These are phyloP conservation scores for Dione juno DNA, from an alignment of 2,888 invertebrate species.

Conservation along the genomic window DNA sequence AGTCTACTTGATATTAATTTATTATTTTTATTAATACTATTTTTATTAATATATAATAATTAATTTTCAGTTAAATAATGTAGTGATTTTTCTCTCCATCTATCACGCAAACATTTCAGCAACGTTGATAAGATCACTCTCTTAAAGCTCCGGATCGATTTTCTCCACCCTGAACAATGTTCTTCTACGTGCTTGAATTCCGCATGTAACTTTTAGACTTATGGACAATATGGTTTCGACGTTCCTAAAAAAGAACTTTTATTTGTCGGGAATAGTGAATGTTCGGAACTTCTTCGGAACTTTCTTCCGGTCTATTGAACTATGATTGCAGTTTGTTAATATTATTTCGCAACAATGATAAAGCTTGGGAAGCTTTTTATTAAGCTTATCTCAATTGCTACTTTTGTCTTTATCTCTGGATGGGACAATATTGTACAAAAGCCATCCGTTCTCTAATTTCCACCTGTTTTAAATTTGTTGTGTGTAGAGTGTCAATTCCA, in stretches of 20 bases:
- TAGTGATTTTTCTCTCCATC: no score
- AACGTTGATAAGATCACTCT: not conserved
- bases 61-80: no score
- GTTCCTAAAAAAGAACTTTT: conserved; percentile 26
- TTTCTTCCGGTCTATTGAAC: conserved; percentile 22
- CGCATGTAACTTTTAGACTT: conserved; percentile 18
- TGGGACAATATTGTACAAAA: no score
- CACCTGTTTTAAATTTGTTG: not conserved
- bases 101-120: no score
- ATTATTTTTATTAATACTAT: no score
- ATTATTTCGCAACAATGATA: not conserved
- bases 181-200: not conserved
- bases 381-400: conserved; percentile 9
- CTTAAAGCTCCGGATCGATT: no score
- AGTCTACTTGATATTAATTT: no score
- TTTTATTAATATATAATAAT: no score
- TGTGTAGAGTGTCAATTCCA: not conserved
- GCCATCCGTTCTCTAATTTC: no score
- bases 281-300: conserved; percentile 22
- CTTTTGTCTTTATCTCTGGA: not conserved
- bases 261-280: conserved; percentile 14
- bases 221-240: conserved; percentile 23
- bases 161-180: not conserved
- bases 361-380: conserved; percentile 1
- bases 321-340: conserved; percentile 23